Conservation (phyloP, 2,113 vertebrate species). For the Callocephalon fimbriatum region DNA sequence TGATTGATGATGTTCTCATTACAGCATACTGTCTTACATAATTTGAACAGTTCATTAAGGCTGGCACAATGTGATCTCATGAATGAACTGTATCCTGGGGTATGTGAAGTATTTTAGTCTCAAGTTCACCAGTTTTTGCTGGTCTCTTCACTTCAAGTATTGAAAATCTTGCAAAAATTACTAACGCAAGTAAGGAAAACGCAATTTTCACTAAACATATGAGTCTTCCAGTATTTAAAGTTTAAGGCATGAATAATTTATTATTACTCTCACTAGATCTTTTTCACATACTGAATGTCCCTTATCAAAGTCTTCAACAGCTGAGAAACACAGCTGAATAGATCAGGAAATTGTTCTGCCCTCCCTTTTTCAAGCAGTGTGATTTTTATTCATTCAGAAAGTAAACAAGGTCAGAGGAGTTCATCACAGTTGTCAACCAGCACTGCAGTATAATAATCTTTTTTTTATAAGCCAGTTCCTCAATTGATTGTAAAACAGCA, state of each 20-base stretch:
- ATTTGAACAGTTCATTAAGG: neutral
- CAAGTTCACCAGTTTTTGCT: neutral
- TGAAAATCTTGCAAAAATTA: neutral
- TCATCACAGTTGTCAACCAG: constrained; percentile 19
- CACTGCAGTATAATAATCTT: neutral
- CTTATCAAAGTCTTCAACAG: neutral
- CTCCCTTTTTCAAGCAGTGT: neutral
- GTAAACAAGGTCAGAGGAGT: constrained; percentile 39
- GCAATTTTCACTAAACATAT: neutral
- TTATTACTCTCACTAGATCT: neutral
- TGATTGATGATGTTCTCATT: neutral
- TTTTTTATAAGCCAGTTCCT: constrained; percentile 12
- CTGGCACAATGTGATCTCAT: neutral
- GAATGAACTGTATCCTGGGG: neutral
- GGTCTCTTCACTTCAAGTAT: neutral
- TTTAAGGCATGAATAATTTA: neutral
- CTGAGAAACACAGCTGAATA: neutral
- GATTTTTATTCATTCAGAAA: constrained; percentile 21
- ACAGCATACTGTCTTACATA: neutral
- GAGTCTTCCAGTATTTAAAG: neutral
- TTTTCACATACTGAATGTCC: neutral
- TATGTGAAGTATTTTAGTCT: neutral
- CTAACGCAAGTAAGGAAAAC: neutral
- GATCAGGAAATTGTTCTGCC: neutral
- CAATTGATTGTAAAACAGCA: neutral